Evolutionary conservation across 1,140 invertebrate genomes (phyloP).

Genomic region (Drosophila bocqueti): DNA sequence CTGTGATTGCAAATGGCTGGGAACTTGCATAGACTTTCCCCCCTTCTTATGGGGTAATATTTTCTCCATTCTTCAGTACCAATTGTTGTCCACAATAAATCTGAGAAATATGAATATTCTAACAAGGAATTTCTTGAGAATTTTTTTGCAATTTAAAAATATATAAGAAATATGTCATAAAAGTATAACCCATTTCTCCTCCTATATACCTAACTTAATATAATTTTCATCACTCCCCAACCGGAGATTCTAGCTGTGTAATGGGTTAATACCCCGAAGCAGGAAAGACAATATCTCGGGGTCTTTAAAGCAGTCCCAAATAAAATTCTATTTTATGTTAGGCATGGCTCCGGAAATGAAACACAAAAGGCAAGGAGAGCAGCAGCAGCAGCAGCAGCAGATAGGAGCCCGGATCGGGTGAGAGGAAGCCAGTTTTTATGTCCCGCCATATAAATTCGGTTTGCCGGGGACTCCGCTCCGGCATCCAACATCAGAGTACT

Average conservation of each 20-base stretch:
- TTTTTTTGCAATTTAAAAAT: neutral
- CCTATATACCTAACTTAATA: conserved; percentile 3
- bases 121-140: neutral
- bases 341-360: conserved; percentile 66
- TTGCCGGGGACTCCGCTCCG: conserved; percentile 29
- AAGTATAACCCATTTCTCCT: neutral
- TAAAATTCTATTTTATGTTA: conserved; percentile 76
- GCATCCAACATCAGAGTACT: conserved; percentile 51
- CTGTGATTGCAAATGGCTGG: conserved; percentile 52
- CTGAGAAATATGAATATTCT: neutral
- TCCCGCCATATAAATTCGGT: conserved; percentile 78
- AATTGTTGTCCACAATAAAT: conserved; percentile 3
- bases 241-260: conserved; percentile 44
- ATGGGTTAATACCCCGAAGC: conserved; percentile 43
- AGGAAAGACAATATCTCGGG: conserved; percentile 61
- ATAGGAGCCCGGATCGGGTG: conserved; percentile 2
- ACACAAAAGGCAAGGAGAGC: conserved; percentile 30
- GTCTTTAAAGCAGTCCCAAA: conserved; percentile 67
- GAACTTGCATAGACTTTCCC: neutral
- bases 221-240: conserved; percentile 7
- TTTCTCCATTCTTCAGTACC: neutral
- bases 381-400: neutral
- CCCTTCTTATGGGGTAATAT: neutral
- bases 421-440: conserved; percentile 58
- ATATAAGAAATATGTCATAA: neutral